Base-by-base conservation (phyloP, 1,140 invertebrate genomes). In the Ruditapes philippinarum region DNA sequence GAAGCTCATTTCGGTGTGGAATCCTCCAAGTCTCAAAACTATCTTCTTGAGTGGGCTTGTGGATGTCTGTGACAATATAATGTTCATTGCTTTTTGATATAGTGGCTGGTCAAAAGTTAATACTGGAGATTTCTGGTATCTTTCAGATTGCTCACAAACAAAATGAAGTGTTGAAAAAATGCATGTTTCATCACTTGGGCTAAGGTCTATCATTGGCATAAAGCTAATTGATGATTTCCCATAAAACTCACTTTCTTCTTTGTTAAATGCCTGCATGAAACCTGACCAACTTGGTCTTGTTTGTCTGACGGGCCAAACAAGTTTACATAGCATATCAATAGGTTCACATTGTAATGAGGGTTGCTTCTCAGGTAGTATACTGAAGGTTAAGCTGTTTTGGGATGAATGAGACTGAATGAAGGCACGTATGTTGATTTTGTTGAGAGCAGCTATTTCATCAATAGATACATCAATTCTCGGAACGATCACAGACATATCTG, bases 21-120 rank as follows among this genome's bases (percentile, higher is more conserved):
- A 89, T 49, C 93, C 92, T 40, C 91, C 91, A 12, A 91, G 65
- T 31, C 87, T 74, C 40, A 92, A 33, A 38, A 92, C 80, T 17
- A 92, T 31, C 70, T 81, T 62, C 17, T 83, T 84, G 14, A 94
- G 49, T 0, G 12, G 78, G 83, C 89, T 92, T 57, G 38, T 51
- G 12, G 19, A 0, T 62, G 49, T 28, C 79, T 94, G 88, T 25
- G 14, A 73, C 1, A 38, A 25, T 33, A 91, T 73, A 17, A 93
- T 92, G 31, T 40, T 51, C 2, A 38, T 36, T 3, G 92, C 87
- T 74, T 94, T 95, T 81, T 83, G 91, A 78, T 74, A 95, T 28
- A 95, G 85, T 28, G 94, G 90, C 54, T 93, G 88, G 49, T 93
- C 90, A 86, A 95, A 93, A 25, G 92, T 94, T 22, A 95, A n/a